Conservation (phyloP, 2,797 vertebrate genomes). For the Todus mexicanus region DNA sequence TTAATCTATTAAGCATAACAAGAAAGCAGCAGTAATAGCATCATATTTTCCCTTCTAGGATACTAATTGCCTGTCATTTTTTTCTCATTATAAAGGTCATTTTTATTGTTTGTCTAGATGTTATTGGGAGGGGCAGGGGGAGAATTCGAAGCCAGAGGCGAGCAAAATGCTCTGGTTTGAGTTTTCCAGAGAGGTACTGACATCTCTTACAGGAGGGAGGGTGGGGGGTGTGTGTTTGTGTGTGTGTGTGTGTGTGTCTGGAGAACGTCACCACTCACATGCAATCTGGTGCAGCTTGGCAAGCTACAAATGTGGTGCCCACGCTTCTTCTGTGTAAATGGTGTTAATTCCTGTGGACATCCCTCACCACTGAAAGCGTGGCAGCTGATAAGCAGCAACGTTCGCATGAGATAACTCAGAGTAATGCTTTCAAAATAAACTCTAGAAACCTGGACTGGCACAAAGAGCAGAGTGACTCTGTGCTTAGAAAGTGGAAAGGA, state of each 20-base stretch:
- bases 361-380: not conserved
- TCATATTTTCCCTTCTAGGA: constrained; percentile 23
- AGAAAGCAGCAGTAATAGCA: not conserved
- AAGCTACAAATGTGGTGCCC: not conserved
- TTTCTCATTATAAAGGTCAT: constrained; percentile 27
- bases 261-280: not conserved
- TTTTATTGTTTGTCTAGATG: not conserved
- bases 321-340: not conserved
- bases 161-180: not conserved
- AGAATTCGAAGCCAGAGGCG: not conserved
- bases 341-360: constrained; percentile 46
- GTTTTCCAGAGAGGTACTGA: not conserved
- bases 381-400: not conserved
- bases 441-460: not conserved
- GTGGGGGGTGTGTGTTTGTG: not conserved
- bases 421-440: constrained; percentile 21
- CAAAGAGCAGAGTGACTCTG: not conserved
- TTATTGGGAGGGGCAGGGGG: not conserved
- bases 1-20: constrained; percentile 38
- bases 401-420: not conserved
- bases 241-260: not conserved
- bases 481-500: not conserved
- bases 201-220: not conserved
- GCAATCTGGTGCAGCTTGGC: not conserved
- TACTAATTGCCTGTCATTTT: constrained; percentile 22